phyloP scores from a whole-genome alignment of 2,797 vertebrate species.

The Malacoraja senta region DNA sequence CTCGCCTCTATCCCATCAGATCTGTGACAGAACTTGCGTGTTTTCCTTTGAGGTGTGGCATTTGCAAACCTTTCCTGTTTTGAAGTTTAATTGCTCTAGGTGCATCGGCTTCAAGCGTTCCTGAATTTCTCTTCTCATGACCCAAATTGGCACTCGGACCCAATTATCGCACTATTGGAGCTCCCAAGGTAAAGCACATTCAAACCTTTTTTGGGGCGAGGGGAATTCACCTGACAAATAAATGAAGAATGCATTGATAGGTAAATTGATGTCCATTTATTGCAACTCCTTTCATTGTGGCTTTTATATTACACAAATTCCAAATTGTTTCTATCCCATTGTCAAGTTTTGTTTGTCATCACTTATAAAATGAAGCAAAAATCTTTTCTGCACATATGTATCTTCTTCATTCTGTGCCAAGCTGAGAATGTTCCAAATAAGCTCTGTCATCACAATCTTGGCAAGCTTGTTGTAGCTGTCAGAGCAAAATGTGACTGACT shows the following conservation, averaged over 20 bases:
- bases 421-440: background rate
- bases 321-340: background rate
- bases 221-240: too few species aligned
- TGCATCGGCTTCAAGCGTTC: too few species aligned
- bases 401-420: background rate
- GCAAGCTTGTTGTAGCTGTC: constrained; percentile 1
- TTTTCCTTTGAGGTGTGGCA: too few species aligned
- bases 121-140: too few species aligned
- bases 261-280: background rate
- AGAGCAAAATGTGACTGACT: constrained; percentile 8
- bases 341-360: background rate
- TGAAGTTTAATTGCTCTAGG: too few species aligned
- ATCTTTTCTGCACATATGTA: background rate
- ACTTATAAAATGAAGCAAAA: background rate
- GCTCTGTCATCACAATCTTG: constrained; percentile 20
- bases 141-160: too few species aligned
- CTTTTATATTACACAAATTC: background rate
- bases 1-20: too few species aligned
- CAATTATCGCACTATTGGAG: too few species aligned
- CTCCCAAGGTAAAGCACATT: background rate
- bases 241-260: background rate
- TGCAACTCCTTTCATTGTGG: background rate
- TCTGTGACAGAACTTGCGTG: too few species aligned
- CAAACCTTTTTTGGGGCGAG: background rate
- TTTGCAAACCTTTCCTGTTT: too few species aligned